phyloP scores from a whole-genome alignment of 2,113 vertebrate species.

The Cephalopholis sonnerati region DNA sequence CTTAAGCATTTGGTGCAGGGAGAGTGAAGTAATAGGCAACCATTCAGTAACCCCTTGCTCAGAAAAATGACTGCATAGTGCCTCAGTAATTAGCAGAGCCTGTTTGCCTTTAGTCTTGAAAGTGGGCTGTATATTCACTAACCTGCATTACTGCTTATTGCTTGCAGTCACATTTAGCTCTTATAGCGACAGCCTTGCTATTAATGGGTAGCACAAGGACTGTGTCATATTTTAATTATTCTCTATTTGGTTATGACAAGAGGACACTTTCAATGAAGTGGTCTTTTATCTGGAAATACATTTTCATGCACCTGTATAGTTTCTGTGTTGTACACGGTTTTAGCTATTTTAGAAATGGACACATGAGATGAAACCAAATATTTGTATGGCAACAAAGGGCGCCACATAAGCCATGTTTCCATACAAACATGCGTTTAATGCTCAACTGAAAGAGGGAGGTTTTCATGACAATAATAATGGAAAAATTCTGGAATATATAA shows the following conservation, averaged over 20 bases:
- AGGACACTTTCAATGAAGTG: constrained; percentile 38
- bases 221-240: constrained; percentile 62
- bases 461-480: constrained; percentile 69
- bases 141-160: constrained; percentile 70
- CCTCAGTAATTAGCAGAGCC: constrained; percentile 83
- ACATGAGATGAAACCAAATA: constrained; percentile 33
- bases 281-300: background rate
- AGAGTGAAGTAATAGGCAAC: constrained; percentile 87
- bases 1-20: constrained; percentile 87
- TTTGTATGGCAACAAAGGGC: background rate
- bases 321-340: background rate
- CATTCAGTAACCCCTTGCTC: constrained; percentile 80
- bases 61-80: constrained; percentile 78
- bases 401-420: constrained; percentile 50
- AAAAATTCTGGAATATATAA: constrained; percentile 70
- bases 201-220: constrained; percentile 62
- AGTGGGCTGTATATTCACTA: constrained; percentile 77
- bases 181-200: constrained; percentile 63
- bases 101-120: constrained; percentile 82
- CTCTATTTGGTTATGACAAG: constrained; percentile 51
- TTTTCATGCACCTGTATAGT: constrained; percentile 17
- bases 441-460: constrained; percentile 33
- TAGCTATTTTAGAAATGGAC: constrained; percentile 31
- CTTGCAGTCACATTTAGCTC: constrained; percentile 63
- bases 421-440: constrained; percentile 44